These are phyloP conservation scores for Caerostris darwini DNA, from an alignment of 1,140 invertebrate genomes.

Conservation along the genomic window DNA sequence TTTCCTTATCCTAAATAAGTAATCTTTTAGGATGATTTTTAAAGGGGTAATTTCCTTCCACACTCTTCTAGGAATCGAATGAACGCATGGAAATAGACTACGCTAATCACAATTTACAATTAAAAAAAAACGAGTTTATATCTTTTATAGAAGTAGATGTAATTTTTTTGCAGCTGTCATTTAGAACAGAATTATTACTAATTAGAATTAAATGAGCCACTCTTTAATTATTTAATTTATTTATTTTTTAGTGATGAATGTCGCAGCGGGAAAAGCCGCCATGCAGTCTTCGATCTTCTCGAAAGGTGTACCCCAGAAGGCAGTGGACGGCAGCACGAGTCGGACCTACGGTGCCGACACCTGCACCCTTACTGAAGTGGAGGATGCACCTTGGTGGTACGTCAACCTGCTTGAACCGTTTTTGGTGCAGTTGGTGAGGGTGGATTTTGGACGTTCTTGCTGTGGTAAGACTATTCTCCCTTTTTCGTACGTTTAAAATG, in stretches of 20 bases:
- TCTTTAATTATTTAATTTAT: too few relatives aligned
- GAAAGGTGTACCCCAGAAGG: conserved; percentile 92
- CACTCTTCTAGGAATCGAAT: too few relatives aligned
- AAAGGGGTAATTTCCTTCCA: too few relatives aligned
- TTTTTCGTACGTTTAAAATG: neutral
- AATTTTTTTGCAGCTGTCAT: too few relatives aligned
- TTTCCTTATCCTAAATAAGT: too few relatives aligned
- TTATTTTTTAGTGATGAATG: conserved; percentile 90
- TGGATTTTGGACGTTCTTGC: conserved; percentile 96
- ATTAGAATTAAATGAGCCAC: too few relatives aligned
- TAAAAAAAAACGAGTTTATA: neutral
- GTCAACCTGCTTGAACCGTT: conserved; percentile 96
- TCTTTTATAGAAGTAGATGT: too few relatives aligned
- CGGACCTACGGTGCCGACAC: conserved; percentile 91
- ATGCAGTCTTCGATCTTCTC: conserved; percentile 93
- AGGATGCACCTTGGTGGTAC: conserved; percentile 95
- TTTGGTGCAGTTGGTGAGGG: conserved; percentile 93
- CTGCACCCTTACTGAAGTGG: conserved; percentile 90
- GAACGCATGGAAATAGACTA: too few relatives aligned
- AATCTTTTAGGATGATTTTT: too few relatives aligned
- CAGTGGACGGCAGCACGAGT: conserved; percentile 94
- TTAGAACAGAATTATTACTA: too few relatives aligned
- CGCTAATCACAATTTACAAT: too few relatives aligned
- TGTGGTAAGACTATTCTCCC: conserved; percentile 86
- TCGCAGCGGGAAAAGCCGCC: conserved; percentile 96